Evolutionary conservation across 2,113 vertebrate species (phyloP), one percentile per base, ranked within the genome.

Genomic region (Chascanopsetta lugubris): DNA sequence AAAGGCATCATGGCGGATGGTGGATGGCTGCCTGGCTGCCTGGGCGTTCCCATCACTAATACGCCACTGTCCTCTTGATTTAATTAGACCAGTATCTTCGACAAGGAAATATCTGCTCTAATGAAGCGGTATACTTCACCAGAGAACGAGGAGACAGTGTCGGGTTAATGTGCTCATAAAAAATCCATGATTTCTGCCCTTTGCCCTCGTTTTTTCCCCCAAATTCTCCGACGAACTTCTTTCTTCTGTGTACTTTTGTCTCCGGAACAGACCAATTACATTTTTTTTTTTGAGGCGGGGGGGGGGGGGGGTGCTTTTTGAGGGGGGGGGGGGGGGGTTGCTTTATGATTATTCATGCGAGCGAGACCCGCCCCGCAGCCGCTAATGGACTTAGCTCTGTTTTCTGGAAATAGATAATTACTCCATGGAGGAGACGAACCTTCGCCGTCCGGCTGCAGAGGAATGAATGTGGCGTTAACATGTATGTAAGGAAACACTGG

Each of bases 31-130:
- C 71, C 76, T 87, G 79, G 79, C 80, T 66, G 87, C 71, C 76
- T 84, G 85, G 80, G 83, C 78, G 83, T 87, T 84, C 74, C 76
- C 71, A 67, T 85, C 84, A 64, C 81, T 89, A 74, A 86, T 82
- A 72, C 58, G 47, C 75, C 81, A 82, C 84, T 77, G 87, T 89
- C 87, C 84, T 74, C 82, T 80, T 89, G 84, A 90, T 89, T 91
- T 87, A 90, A 90, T 90, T 90, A 90, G 85, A 84, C 61, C 79
- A 56, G 77, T 61, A 79, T 79, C 73, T 84, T 87, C 55, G 88
- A 88, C 83, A 77, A 84, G 87, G 84, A 90, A 89, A 88, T 88
- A 89, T 91, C 85, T 89, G 80, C 82, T 79, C 72, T 88, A 90
- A 87, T 91, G 85, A 89, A 75, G 76, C 76, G 43, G 75, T 78